phyloP scores from a whole-genome alignment of 2,888 invertebrate species.

The Osmoderma eremita region DNA sequence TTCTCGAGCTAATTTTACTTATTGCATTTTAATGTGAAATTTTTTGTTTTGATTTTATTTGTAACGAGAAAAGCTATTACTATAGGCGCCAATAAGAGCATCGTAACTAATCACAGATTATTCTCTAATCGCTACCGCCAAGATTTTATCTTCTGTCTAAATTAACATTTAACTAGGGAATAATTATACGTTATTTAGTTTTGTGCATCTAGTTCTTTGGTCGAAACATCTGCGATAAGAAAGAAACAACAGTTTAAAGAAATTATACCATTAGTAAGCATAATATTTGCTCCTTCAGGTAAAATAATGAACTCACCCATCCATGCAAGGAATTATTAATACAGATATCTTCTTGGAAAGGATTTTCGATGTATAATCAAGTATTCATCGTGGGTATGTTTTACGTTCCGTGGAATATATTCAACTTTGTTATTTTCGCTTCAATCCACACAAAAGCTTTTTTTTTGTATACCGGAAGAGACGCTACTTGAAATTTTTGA shows the following conservation, averaged over 20 bases:
- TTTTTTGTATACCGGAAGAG: not conserved
- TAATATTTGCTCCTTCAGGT: not conserved
- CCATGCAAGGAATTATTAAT: constrained; percentile 19
- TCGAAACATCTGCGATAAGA: not conserved
- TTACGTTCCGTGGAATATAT: not conserved
- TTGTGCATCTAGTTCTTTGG: not conserved
- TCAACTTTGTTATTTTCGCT: constrained; percentile 12
- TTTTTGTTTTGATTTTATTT: not conserved
- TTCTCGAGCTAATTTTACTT: too few relatives aligned
- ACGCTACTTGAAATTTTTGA: too few relatives aligned
- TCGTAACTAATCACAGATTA: not conserved
- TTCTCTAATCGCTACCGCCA: not conserved
- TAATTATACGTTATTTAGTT: not conserved
- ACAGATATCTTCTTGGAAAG: constrained; percentile 23
- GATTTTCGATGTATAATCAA: constrained; percentile 18
- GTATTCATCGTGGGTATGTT: not conserved
- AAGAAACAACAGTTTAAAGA: constrained; percentile 1
- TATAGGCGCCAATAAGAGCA: not conserved
- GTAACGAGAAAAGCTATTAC: constrained; percentile 11
- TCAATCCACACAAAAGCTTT: constrained; percentile 14
- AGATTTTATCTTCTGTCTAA: not conserved
- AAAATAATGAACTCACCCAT: constrained; percentile 25
- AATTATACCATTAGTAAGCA: not conserved
- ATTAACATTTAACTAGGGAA: not conserved
- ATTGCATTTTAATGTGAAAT: not conserved